Evolutionary conservation across 2,797 vertebrate genomes (phyloP), one percentile per base, ranked within the genome.

Genomic region (Pelodytes ibericus): DNA sequence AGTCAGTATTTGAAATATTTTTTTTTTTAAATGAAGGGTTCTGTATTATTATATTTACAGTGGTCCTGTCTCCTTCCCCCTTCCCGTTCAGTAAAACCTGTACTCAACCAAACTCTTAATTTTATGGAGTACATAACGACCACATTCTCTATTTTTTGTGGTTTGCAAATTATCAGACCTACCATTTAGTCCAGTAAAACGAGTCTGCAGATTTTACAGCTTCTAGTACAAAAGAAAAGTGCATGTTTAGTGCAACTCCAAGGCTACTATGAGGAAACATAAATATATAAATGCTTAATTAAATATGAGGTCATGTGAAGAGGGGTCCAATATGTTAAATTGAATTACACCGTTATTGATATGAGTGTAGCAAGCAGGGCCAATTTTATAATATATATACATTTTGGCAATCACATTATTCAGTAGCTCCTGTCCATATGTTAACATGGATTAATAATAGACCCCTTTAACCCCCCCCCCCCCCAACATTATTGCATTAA

Each of bases 241-340:
- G 13, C 44, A 47, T 13, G 18, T 47, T 47, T 47, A 47, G 18
- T 47, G 49, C n/a, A 16, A 44, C 10, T 13, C 10, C 10, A 16
- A 15, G 41, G 41, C 18, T 8, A 16, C 5, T 36, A 36, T 16
- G 10, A 49, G 33, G 18, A 44, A 10, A 53, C 49, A 53, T 53
- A 53, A 53, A 53, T 53, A 53, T 49, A 49, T 49, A 49, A 49
- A 20, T 53, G 22, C 49, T 53, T 53, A 53, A 53, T 53, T 53
- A 53, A 53, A 53, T 53, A 53, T 53, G 49, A 53, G 49, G n/a
- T 53, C 49, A 53, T 53, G 49, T 13, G 49, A 53, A 53, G 49
- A 22, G 11, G n/a, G 8, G 49, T 22, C 8, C 49, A 24, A 22
- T 7, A 9, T 22, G 49, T 24, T 22, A 53, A 53, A 53, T 53